A percentile compares a stretch with the other conserved stretches of the same genome.
These are phyloP conservation scores for Eupleurogrammus muticus DNA, from an alignment of 2,797 vertebrate species.

Conservation along the genomic window DNA sequence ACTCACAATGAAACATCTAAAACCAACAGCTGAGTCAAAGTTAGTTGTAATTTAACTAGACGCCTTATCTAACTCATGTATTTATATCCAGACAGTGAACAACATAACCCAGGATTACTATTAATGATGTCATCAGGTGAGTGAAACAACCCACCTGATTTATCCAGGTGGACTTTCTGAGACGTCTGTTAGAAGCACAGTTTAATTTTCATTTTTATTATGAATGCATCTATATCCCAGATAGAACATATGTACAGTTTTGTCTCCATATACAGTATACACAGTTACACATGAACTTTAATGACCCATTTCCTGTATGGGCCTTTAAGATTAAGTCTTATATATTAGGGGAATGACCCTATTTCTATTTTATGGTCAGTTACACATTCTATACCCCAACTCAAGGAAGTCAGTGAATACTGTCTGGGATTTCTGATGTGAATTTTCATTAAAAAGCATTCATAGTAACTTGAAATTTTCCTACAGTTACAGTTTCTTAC, in stretches of 20 bases:
- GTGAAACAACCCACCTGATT: slow-evolving; percentile 1
- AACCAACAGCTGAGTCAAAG: background rate
- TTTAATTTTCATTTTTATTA: background rate
- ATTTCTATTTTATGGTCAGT: background rate
- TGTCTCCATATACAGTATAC: slow-evolving; percentile 3
- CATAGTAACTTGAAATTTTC: no score
- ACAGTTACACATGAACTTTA: background rate
- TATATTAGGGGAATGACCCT: background rate
- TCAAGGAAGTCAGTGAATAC: background rate
- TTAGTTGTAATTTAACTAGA: background rate
- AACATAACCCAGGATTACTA: background rate
- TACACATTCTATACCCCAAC: background rate
- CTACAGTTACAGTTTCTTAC: no score
- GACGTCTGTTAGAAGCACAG: background rate
- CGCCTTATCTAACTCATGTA: background rate
- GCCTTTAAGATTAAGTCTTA: slow-evolving; percentile 7
- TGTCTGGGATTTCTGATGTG: background rate
- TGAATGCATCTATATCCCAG: background rate
- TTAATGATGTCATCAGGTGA: slow-evolving; percentile 29
- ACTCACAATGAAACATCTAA: slow-evolving; percentile 6
- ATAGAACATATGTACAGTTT: background rate
- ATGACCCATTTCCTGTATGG: slow-evolving; percentile 3
- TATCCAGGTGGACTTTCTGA: background rate
- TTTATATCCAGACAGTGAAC: slow-evolving; percentile 33
- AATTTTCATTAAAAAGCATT: no score